Conservation (phyloP, 2,113 vertebrate genomes). For the Anolis carolinensis region DNA sequence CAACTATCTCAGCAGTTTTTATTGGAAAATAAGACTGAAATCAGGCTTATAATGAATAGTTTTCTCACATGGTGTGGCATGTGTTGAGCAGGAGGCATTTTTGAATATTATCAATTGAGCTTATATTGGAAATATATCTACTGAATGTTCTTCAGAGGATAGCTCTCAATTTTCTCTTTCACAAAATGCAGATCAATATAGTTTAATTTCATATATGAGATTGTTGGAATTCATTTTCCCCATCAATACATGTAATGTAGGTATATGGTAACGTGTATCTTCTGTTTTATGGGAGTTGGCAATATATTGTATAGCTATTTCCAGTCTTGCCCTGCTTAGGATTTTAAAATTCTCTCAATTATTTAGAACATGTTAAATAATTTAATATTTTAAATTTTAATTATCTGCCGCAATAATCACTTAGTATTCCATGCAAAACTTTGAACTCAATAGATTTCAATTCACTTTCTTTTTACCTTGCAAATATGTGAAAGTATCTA, state of each 20-base stretch:
- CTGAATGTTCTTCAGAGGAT: slow-evolving; percentile 63
- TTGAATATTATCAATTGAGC: slow-evolving; percentile 62
- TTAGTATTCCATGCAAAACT: slow-evolving; percentile 77
- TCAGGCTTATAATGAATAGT: background rate
- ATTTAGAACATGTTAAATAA: slow-evolving; percentile 81
- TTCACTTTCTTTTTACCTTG: slow-evolving; percentile 53
- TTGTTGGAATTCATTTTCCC: slow-evolving; percentile 59
- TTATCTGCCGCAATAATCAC: slow-evolving; percentile 73
- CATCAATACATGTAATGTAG: slow-evolving; percentile 17
- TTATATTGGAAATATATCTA: slow-evolving; percentile 61
- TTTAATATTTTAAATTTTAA: slow-evolving; percentile 82
- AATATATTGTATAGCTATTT: slow-evolving; percentile 61
- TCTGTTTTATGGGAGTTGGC: slow-evolving; percentile 47
- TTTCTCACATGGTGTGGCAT: background rate
- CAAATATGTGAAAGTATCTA: slow-evolving; percentile 61
- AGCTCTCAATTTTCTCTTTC: slow-evolving; percentile 64
- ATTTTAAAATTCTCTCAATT: slow-evolving; percentile 76
- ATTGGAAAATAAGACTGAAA: background rate
- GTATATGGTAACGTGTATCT: slow-evolving; percentile 23
- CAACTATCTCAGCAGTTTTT: background rate
- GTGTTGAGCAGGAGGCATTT: slow-evolving; percentile 30
- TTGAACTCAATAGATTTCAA: slow-evolving; percentile 71
- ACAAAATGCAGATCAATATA: slow-evolving; percentile 61
- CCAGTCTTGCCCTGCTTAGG: slow-evolving; percentile 62
- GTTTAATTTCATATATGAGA: slow-evolving; percentile 66